Percentiles rank a stretch among this genome's conserved stretches.
Evolutionary conservation across 2,888 invertebrate genomes (phyloP).

Genomic region (Ochlodes sylvanus): DNA sequence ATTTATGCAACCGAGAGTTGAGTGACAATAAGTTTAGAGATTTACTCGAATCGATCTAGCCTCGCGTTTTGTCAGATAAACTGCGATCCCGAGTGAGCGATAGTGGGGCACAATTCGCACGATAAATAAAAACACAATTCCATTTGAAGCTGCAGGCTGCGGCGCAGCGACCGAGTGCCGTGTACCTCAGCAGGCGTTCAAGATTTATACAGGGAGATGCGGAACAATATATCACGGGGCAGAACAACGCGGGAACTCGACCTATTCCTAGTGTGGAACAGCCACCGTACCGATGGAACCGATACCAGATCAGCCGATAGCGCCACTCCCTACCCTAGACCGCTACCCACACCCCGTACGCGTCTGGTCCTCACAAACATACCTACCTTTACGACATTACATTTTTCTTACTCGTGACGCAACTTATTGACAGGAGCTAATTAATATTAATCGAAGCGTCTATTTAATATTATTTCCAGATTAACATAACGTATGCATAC

Average conservation of each 20-base stretch:
- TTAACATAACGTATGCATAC: slow-evolving; percentile 75
- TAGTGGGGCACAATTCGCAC: slow-evolving; percentile 81
- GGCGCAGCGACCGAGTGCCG: slow-evolving; percentile 78
- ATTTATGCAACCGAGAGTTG: slow-evolving; percentile 28
- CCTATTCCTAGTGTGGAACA: slow-evolving; percentile 79
- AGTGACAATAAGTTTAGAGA: slow-evolving; percentile 38
- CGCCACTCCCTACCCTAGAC: slow-evolving; percentile 49
- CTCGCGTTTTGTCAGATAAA: slow-evolving; percentile 79
- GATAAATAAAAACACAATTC: slow-evolving; percentile 85
- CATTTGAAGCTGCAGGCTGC: slow-evolving; percentile 80
- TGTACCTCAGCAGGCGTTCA: slow-evolving; percentile 85
- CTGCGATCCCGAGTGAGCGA: slow-evolving; percentile 81
- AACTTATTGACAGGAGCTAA: slow-evolving; percentile 48
- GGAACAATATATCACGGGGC: slow-evolving; percentile 82
- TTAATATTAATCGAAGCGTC: slow-evolving; percentile 59
- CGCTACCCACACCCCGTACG: slow-evolving; percentile 11
- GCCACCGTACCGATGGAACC: slow-evolving; percentile 78
- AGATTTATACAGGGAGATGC: slow-evolving; percentile 84
- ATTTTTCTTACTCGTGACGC: slow-evolving; percentile 38
- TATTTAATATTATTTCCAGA: slow-evolving; percentile 60
- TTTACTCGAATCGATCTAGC: slow-evolving; percentile 57
- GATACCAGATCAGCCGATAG: slow-evolving; percentile 79
- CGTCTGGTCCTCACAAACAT: slow-evolving; percentile 48
- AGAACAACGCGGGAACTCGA: slow-evolving; percentile 80
- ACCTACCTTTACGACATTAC: slow-evolving; percentile 10